These are phyloP conservation scores for Camponotus vicinus DNA, from an alignment of 1,140 invertebrate genomes.

Conservation along the genomic window DNA sequence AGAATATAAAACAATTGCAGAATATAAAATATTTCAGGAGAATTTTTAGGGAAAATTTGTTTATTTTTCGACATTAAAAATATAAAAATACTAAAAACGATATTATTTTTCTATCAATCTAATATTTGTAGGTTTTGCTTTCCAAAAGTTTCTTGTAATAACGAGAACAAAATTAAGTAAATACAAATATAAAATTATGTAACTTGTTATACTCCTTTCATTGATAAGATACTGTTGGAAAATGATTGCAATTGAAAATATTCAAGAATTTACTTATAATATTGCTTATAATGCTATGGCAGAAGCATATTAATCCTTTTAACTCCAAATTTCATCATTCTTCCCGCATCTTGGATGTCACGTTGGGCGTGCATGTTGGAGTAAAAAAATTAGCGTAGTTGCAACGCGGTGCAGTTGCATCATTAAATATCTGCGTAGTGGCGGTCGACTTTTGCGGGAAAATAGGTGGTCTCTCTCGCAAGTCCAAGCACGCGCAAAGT, in stretches of 20 bases:
- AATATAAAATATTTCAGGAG: background rate
- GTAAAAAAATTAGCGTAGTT: conserved; percentile 39
- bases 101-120: no score
- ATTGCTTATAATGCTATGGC: background rate
- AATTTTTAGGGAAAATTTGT: background rate
- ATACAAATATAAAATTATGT: background rate
- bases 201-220: background rate
- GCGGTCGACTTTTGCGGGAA: conserved; percentile 38
- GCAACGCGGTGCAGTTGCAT: conserved; percentile 47
- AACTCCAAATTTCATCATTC: background rate
- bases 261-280: background rate
- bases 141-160: background rate
- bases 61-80: no score
- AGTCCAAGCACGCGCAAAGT: conserved; percentile 40
- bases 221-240: background rate
- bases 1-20: background rate
- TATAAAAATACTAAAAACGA: no score
- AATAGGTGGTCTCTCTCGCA: conserved; percentile 28
- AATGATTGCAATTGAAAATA: background rate
- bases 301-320: background rate
- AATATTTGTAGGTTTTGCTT: background rate
- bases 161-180: background rate
- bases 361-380: background rate
- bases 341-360: background rate
- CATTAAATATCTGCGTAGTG: conserved; percentile 47